These are phyloP conservation scores for Siphlonurus alternatus DNA, from an alignment of 2,888 invertebrate genomes.

Conservation along the genomic window DNA sequence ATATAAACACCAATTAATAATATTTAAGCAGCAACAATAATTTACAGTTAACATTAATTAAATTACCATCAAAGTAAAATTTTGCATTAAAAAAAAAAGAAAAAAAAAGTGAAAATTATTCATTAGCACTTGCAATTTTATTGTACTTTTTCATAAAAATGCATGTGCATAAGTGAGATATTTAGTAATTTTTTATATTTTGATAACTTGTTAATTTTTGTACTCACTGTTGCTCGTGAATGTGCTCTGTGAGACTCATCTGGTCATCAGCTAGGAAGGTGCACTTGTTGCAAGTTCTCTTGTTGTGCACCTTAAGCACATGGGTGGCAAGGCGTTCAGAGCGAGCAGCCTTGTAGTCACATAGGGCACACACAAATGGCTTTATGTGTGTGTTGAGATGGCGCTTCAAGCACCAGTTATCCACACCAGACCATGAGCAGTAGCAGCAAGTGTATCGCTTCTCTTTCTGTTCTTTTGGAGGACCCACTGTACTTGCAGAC, in stretches of 20 bases:
- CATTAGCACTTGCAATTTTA: no score
- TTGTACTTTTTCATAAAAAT: no score
- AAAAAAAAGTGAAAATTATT: no score
- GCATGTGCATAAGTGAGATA: background rate
- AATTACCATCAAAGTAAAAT: no score
- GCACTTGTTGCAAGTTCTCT: conserved; percentile 77
- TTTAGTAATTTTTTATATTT: background rate
- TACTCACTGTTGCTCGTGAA: conserved; percentile 29
- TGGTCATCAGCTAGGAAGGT: conserved; percentile 73
- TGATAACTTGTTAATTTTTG: background rate
- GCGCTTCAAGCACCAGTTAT: conserved; percentile 85
- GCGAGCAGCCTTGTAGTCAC: conserved; percentile 86
- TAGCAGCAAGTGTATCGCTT: conserved; percentile 73
- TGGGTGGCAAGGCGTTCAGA: conserved; percentile 80
- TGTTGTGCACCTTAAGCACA: conserved; percentile 81
- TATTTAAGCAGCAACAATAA: no score
- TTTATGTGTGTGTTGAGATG: conserved; percentile 87
- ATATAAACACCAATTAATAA: no score
- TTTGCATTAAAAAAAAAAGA: no score
- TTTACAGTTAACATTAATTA: no score
- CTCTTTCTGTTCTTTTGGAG: conserved; percentile 34
- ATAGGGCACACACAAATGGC: conserved; percentile 76
- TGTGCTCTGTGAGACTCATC: conserved; percentile 59
- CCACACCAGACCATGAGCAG: conserved; percentile 83
- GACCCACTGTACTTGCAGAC: background rate